Base-by-base conservation (phyloP, 2,888 invertebrate genomes). In the Melanchra persicariae region DNA sequence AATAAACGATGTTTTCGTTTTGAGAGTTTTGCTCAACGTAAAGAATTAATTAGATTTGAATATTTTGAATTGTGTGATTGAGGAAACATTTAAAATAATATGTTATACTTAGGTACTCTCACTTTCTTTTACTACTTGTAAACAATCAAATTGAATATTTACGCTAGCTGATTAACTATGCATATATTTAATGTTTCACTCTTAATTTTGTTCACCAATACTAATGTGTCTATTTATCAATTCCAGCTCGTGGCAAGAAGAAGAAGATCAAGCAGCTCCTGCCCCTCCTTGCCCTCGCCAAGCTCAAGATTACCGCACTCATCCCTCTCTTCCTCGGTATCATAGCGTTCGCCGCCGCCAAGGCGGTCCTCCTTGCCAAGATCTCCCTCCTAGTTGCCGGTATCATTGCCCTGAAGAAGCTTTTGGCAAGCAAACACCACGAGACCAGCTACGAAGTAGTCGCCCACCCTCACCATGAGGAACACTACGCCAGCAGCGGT, bases 311-410 rank as follows among this genome's bases (percentile, higher is more conserved):
- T 84, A 97, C 97, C 77, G 97, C 97, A 34, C 96, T 98, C 77
- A 97, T 98, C 85, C 98, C 98, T 40, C 94, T 98, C 81, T 97
- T 97, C 87, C 96, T 98, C 69, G 98, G 91, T 60, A 95, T 96
- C 89, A 97, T 98, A 84, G 98, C 98, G 34, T 96, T 98, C 69
- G 96, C 98, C 63, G 98, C 98, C n/a, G 97, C 98, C 94, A 98
- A 98, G 95, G 98, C 98, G 52, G 96, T 98, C 72, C 95, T 98
- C 77, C 97, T 98, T 85, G 98, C 98, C 90, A 98, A 98, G 96
- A 96, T 98, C 86, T 97, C 98, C 0, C 96, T 98, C 51, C 96
- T 98, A 58, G 97, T 98, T 80, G 97, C 98, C 77, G 97, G 97
- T 87, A 97, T 98, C 87, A 97, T 98, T 87, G 96, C 96, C 26